A percentile compares a stretch with the other conserved stretches of the same genome.
Evolutionary conservation across 2,113 vertebrate species (phyloP).

Genomic region (Cyphomyrus plagiostoma): DNA sequence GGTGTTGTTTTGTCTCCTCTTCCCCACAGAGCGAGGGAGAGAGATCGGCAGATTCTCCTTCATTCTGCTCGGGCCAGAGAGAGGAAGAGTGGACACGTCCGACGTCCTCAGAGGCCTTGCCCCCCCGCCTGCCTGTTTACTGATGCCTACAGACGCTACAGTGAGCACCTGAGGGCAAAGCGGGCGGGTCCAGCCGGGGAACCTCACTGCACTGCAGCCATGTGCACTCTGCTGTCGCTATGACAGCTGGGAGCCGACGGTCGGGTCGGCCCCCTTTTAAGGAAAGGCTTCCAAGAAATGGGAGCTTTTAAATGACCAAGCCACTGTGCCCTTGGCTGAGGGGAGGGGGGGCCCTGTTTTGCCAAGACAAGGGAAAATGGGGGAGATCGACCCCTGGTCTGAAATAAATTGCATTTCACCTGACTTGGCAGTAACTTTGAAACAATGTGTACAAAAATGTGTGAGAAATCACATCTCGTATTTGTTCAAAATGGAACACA

Average conservation of each 20-base stretch:
- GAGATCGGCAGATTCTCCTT: background rate
- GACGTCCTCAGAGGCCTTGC: background rate
- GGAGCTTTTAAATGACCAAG: conserved; percentile 8
- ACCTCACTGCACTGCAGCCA: conserved; percentile 23
- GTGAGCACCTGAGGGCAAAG: conserved; percentile 34
- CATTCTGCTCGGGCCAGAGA: background rate
- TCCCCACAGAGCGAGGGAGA: background rate
- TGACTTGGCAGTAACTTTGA: background rate
- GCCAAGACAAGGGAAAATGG: background rate
- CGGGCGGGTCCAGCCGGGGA: conserved; percentile 23
- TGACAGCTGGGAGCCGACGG: conserved; percentile 37
- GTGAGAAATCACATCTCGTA: background rate
- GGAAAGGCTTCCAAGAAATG: background rate
- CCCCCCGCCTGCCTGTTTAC: conserved; percentile 18
- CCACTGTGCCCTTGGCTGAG: background rate
- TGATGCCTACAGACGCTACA: conserved; percentile 28
- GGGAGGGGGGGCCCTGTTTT: background rate
- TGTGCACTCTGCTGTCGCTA: conserved; percentile 37
- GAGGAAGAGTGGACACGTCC: background rate
- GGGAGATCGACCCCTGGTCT: background rate
- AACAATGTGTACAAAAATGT: background rate
- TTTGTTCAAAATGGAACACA: background rate
- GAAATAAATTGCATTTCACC: background rate
- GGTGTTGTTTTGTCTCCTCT: background rate
- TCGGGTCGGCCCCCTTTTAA: background rate